Conservation (phyloP, 92 coral and sea anemone species). For the Porites lobata region DNA sequence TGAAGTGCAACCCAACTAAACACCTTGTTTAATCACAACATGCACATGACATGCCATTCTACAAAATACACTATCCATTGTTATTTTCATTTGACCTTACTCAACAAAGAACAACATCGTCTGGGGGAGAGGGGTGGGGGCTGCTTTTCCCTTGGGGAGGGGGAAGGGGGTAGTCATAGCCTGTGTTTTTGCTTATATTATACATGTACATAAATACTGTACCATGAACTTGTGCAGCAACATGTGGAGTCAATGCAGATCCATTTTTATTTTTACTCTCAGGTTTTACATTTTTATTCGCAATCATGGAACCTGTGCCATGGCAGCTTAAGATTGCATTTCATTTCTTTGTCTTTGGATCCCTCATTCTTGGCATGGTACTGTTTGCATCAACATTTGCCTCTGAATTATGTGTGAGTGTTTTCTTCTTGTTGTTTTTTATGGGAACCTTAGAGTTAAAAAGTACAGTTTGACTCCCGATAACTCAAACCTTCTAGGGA, state of each 20-base stretch:
- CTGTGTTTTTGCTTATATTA: no score
- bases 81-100: no score
- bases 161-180: no score
- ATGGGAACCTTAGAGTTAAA: neutral
- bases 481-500: no score
- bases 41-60: no score
- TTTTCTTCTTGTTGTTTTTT: neutral
- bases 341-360: slow-evolving; percentile 99
- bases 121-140: no score
- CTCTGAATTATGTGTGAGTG: slow-evolving; percentile 84
- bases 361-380: slow-evolving; percentile 95
- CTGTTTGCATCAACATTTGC: slow-evolving; percentile 94
- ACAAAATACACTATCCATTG: no score
- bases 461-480: neutral
- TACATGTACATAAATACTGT: neutral
- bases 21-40: no score
- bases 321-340: slow-evolving; percentile 99
- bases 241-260: neutral
- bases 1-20: no score
- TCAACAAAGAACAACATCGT: no score
- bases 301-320: slow-evolving; percentile 99
- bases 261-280: slow-evolving; percentile 7
- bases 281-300: slow-evolving; percentile 95
- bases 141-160: no score
- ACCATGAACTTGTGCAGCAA: no score